Evolutionary conservation across 1,140 invertebrate species (phyloP), one percentile per base, ranked within the genome.

Genomic region (Phymorhynchus buccinoides): DNA sequence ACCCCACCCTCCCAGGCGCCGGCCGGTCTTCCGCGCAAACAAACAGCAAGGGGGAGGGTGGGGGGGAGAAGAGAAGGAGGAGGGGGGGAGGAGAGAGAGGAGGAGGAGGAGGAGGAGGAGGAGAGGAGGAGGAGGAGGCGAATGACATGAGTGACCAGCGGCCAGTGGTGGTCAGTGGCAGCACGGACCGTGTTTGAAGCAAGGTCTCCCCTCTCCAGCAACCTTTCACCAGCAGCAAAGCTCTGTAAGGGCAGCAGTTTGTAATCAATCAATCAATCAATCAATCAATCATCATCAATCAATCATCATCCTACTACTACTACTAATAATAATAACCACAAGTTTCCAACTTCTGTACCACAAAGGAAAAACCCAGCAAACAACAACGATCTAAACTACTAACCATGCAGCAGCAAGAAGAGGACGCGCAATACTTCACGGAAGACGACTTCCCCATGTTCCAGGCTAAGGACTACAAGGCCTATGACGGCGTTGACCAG

Each of bases 91-190:
- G 44, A 9, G 44, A 18, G 6, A 27, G 68, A 9, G 35, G 68
- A 7, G 35, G 68, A 9, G 68, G 35, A n/a, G 68, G 35, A 9
- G n/a, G 68, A 27, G 35, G 35, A 4, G 27, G n/a, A 27, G 68
- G 6, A 18, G 44, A 27, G 68, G 6, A 32, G 71, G 32, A 3
- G 71, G 71, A 27, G 56, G 56, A 62, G 56, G 56, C 48, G 56
- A 27, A 30, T 41, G 77, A 42, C 77, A 41, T 22, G 39, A 9
- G 39, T 16, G 77, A 12, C 18, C 39, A 42, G 18, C 39, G 56
- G 56, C 22, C 56, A 62, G 56, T 1, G 56, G n/a, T 62, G 56
- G 56, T 62, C 77, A 78, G 77, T 78, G 77, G 22, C 39, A 78
- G 77, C 44, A 78, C 44, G 22, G 22, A 30, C 77, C 77, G 18